A percentile compares a stretch with the other conserved stretches of the same genome.
phyloP scores from a whole-genome alignment of 2,888 invertebrate species.

The Andrena marginata region DNA sequence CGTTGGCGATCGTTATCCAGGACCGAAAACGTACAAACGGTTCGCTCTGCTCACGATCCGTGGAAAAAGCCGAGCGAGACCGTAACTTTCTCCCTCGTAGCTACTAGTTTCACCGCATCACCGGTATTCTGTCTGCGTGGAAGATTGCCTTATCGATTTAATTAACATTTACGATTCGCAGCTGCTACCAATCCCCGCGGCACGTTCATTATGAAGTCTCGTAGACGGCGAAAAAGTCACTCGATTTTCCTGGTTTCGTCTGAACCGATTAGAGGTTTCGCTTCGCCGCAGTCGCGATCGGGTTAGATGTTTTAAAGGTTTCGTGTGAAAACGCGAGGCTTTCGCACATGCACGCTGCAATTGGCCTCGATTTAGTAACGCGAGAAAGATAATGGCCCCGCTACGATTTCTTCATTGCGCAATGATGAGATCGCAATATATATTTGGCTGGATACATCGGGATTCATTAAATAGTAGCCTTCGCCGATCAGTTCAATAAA shows the following conservation, averaged over 20 bases:
- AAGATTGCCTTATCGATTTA: constrained; percentile 41
- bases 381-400: background rate
- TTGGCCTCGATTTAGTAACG: background rate
- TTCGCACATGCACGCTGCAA: background rate
- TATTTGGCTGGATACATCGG: background rate
- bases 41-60: background rate
- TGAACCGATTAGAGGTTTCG: background rate
- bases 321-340: background rate
- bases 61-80: background rate
- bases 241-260: constrained; percentile 11
- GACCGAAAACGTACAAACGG: constrained; percentile 25
- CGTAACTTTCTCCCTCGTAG: constrained; percentile 37
- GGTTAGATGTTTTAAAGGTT: constrained; percentile 11
- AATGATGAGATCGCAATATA: background rate
- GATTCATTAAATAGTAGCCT: background rate
- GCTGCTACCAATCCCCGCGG: constrained; percentile 1
- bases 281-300: constrained; percentile 13
- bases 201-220: constrained; percentile 38
- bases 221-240: background rate
- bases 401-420: background rate
- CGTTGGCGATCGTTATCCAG: constrained; percentile 7
- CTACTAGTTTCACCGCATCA: constrained; percentile 2
- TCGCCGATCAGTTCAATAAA: background rate
- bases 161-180: constrained; percentile 26
- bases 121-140: background rate